Conservation (phyloP, 2,888 invertebrate genomes). For the Drosophila ochracea region DNA sequence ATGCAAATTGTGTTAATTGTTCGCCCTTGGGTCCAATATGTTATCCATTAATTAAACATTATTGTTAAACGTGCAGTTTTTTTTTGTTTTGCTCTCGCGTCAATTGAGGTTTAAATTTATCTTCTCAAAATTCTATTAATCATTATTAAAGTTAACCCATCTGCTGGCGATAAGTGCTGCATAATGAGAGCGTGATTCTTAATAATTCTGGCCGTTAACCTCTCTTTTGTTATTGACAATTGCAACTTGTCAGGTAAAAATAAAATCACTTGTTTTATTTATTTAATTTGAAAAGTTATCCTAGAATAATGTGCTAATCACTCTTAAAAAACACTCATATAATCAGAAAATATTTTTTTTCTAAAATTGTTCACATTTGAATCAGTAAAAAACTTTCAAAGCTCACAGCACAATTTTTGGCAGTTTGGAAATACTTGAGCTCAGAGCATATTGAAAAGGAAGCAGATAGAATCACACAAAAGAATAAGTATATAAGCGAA, state of each 20-base stretch:
- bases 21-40: constrained; percentile 57
- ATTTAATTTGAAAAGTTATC: not conserved
- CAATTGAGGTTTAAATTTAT: constrained; percentile 21
- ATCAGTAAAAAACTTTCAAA: not conserved
- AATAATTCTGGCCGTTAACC: not conserved
- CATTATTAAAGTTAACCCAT: constrained; percentile 49
- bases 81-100: not conserved
- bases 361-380: not conserved
- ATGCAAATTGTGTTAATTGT: constrained; percentile 72
- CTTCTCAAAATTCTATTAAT: constrained; percentile 58
- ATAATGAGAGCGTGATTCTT: constrained; percentile 18
- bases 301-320: not conserved
- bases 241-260: not conserved
- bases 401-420: constrained; percentile 1
- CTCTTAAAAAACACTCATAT: not conserved
- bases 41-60: constrained; percentile 69
- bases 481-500: constrained; percentile 35
- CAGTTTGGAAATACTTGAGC: constrained; percentile 7
- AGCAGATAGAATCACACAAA: constrained; percentile 48
- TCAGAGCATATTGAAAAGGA: constrained; percentile 10
- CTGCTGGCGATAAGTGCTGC: constrained; percentile 3
- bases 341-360: not conserved
- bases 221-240: not conserved
- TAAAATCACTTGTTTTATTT: not conserved
- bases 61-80: constrained; percentile 19